Evolutionary conservation across 2,888 invertebrate genomes (phyloP), one percentile per base, ranked within the genome.

Genomic region (Mycalesis mineus): DNA sequence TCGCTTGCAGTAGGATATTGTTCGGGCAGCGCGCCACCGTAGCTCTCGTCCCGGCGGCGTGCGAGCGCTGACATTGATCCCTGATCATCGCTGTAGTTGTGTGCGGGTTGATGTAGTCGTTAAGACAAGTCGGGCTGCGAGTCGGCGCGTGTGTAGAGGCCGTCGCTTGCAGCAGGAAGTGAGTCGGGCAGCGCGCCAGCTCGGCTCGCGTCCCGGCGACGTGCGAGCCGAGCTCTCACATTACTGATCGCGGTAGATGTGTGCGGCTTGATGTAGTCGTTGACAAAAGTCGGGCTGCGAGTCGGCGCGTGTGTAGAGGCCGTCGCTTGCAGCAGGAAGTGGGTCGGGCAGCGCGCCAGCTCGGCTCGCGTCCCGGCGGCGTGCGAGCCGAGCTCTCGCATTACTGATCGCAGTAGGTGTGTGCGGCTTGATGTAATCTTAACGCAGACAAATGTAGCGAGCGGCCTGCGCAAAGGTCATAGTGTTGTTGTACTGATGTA

Each of bases 301-400:
- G 45, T 45, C 14, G 47, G 47, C 4, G 0, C 4, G 47, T 47
- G 9, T 47, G 15, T 47, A 11, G 15, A 11, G 3, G 29, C 13
- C 6, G 6, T 7, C 7, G 14, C 15, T 33, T 8, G 13, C 28
- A 37, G 7, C 13, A 22, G 37, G 22, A 49, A 39, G 22, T 49
- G 49, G 49, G 49, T 37, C 49, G 49, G 49, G 49, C 49, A 49
- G 37, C 7, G 28, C 37, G 49, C 49, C 49, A 49, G 15, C 13
- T 22, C 47, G 36, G n/a, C 11, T 9, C 9, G 11, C 36, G 36
- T 33, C 47, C 17, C 36, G n/a, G 7, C 47, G 11, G 4, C 36
- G 48, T 17, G 9, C 45, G 44, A 13, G 29, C 31, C 31, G 7
- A 15, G 31, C 15, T 2, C 39, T 28, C 36, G 28, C 39, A 17